phyloP scores from a whole-genome alignment of 2,797 vertebrate genomes.

The Euphonia xanthogaster region DNA sequence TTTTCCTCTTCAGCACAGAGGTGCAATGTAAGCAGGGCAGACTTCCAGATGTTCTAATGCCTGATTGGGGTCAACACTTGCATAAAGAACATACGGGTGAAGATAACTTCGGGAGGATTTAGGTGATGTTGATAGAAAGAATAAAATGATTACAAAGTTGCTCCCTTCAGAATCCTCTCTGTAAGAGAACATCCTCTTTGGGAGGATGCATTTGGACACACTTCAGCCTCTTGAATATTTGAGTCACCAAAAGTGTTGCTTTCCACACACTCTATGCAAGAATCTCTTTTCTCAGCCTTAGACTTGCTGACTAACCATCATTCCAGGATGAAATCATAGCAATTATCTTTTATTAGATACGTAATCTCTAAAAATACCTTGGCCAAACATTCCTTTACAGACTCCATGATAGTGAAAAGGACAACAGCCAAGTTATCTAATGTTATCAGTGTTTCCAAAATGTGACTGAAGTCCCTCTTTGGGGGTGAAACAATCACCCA shows the following conservation, averaged over 20 bases:
- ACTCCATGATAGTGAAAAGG: background rate
- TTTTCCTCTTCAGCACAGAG: background rate
- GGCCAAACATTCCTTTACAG: background rate
- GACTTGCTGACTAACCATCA: background rate
- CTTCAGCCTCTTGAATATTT: background rate
- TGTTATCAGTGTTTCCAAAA: background rate
- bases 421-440: background rate
- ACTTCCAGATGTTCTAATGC: background rate
- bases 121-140: background rate
- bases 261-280: background rate
- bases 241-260: background rate
- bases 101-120: background rate
- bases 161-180: background rate
- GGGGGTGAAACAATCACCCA: background rate
- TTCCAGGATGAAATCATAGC: background rate
- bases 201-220: background rate
- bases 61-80: background rate
- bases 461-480: background rate
- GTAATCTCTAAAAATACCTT: background rate
- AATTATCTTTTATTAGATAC: background rate
- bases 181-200: background rate
- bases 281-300: background rate
- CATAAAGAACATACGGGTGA: background rate
- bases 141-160: background rate
- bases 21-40: background rate